Evolutionary conservation across 2,888 invertebrate genomes (phyloP).

Genomic region (Atrina japonica): DNA sequence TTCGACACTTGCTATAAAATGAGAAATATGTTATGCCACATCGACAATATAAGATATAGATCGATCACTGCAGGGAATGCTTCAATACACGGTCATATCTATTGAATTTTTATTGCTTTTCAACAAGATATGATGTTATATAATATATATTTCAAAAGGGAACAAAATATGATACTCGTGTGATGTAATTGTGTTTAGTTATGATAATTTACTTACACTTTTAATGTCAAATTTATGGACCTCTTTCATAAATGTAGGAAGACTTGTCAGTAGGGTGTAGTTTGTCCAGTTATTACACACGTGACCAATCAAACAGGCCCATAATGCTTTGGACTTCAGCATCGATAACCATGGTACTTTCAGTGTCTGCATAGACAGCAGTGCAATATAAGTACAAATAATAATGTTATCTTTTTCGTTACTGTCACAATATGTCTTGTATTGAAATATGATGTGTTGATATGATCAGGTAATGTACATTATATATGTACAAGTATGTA

Average conservation of each 20-base stretch:
- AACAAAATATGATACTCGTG: too few species aligned
- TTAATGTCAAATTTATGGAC: conserved; percentile 73
- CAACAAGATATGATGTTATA: too few species aligned
- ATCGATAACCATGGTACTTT: conserved; percentile 81
- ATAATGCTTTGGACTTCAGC: conserved; percentile 80
- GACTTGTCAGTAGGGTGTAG: conserved; percentile 71
- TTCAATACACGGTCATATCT: too few species aligned
- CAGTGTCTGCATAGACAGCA: conserved; percentile 41
- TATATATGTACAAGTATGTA: background rate
- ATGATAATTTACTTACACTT: conserved; percentile 52
- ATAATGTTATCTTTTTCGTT: background rate
- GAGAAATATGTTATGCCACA: too few species aligned
- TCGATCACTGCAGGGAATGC: too few species aligned
- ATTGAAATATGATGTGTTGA: too few species aligned
- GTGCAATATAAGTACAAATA: too few species aligned
- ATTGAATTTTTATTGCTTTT: too few species aligned
- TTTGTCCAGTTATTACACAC: conserved; percentile 82
- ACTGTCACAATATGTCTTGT: background rate
- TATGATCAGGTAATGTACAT: too few species aligned
- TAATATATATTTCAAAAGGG: too few species aligned
- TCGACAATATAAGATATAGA: too few species aligned
- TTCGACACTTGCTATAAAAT: too few species aligned
- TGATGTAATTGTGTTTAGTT: background rate
- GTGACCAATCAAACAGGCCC: conserved; percentile 82
- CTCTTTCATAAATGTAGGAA: conserved; percentile 75